Base-by-base conservation (phyloP, 2,888 invertebrate species). In the Catocala sponsa region DNA sequence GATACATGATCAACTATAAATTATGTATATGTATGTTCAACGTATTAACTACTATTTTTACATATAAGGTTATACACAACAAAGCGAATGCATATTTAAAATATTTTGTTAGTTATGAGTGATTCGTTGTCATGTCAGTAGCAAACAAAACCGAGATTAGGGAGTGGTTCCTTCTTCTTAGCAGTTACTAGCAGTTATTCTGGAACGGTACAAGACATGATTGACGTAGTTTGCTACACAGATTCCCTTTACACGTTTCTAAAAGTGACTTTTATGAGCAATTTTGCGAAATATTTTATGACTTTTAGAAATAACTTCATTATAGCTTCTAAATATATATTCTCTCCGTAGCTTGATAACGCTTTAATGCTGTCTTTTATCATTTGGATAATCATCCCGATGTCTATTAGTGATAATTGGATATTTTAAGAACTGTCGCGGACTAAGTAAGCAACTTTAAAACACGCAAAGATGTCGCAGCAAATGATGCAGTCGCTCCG, bases 201-300 rank as follows among this genome's bases (percentile, higher is more conserved):
- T 68, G 50, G 55, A 55, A 48, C 12, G 33, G 43, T 50, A 48
- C 49, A 61, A 71, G 72, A 70, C 58, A 63, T 74, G 71, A 76
- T 79, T 84, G 82, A 85, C 83, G 82, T 74, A 80, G 73, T 83
- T 81, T 74, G 79, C 76, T 70, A 76, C 73, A 78, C 69, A 73
- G 73, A 74, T 71, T 77, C 78, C 83, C 77, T 81, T 78, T 75
- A 74, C 74, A 76, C 68, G 72, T 76, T 79, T 76, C 74, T 81
- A 75, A 81, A 81, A 80, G 63, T 73, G 70, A 78, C 71, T 70
- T 83, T 79, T 77, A 81, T 76, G 78, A 78, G 67, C 70, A 80
- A 74, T 77, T 77, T 78, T 80, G 68, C 68, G 72, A 80, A 79
- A 80, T 79, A 78, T 78, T 82, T 83, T 75, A 81, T 69, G 78